These are phyloP conservation scores for Drosophila atripex DNA, from an alignment of 2,888 invertebrate species.

Conservation along the genomic window DNA sequence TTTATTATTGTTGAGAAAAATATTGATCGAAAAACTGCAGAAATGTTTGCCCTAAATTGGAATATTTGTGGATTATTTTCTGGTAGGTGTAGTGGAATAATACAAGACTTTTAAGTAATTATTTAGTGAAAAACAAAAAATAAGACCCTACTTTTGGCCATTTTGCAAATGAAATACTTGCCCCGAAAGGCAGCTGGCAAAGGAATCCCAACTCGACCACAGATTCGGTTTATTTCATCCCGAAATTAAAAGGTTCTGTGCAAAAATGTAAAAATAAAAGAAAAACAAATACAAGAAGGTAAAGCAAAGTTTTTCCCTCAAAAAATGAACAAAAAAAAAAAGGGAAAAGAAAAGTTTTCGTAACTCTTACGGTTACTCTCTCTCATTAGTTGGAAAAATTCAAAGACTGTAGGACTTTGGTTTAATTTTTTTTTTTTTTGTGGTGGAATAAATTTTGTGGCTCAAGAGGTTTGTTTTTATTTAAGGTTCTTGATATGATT, in stretches of 20 bases:
- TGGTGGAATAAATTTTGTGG: background rate
- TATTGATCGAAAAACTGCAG: background rate
- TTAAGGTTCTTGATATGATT: background rate
- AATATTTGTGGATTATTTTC: constrained; percentile 20
- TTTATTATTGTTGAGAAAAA: too few species aligned
- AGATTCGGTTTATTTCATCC: constrained; percentile 25
- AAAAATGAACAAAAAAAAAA: background rate
- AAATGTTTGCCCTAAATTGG: constrained; percentile 15
- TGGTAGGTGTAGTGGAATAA: constrained; percentile 16
- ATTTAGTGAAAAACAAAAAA: constrained; percentile 29
- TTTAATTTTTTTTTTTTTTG: too few species aligned
- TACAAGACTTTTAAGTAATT: constrained; percentile 13
- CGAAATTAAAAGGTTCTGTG: constrained; percentile 11
- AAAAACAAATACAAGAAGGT: background rate
- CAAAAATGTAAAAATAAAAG: background rate
- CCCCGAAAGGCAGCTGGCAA: constrained; percentile 23
- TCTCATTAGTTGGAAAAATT: background rate
- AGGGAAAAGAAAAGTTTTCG: background rate
- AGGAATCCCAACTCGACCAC: constrained; percentile 34
- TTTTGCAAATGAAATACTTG: constrained; percentile 29
- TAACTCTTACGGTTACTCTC: background rate
- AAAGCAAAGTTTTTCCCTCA: background rate
- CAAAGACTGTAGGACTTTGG: background rate
- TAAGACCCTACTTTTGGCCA: constrained; percentile 10
- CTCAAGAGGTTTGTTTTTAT: background rate